Evolutionary conservation across 2,888 invertebrate genomes (phyloP).

Genomic region (Watsonalla binaria): DNA sequence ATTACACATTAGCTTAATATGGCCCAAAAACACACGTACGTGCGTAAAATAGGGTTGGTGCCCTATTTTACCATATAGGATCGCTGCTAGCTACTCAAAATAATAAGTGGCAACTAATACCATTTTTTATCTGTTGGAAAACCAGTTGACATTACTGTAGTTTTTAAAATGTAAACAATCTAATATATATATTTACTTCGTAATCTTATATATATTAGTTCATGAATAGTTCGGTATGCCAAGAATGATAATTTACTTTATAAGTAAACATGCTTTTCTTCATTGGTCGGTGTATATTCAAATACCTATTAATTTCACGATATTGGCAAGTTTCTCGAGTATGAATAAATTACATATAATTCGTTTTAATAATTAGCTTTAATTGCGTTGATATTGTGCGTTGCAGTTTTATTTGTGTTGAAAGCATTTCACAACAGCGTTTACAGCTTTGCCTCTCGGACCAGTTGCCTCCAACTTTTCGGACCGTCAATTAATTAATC

Average conservation of each 20-base stretch:
- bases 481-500: conserved; percentile 76
- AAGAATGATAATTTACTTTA: no score
- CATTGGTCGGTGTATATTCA: neutral
- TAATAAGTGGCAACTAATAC: no score
- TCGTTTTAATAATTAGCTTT: neutral
- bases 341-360: neutral
- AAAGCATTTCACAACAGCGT: conserved; percentile 51
- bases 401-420: conserved; percentile 18
- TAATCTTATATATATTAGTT: no score
- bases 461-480: conserved; percentile 69
- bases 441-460: conserved; percentile 55
- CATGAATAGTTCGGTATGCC: no score
- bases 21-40: neutral
- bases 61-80: no score
- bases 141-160: no score
- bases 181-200: no score
- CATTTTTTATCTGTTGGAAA: no score
- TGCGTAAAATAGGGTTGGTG: no score
- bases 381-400: neutral
- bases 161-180: no score
- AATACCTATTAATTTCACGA: neutral
- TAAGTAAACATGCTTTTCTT: no score
- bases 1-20: conserved; percentile 5
- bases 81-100: no score
- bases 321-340: neutral